Evolutionary conservation across 2,888 invertebrate species (phyloP), one percentile per base, ranked within the genome.

Genomic region (Fragum sueziense): DNA sequence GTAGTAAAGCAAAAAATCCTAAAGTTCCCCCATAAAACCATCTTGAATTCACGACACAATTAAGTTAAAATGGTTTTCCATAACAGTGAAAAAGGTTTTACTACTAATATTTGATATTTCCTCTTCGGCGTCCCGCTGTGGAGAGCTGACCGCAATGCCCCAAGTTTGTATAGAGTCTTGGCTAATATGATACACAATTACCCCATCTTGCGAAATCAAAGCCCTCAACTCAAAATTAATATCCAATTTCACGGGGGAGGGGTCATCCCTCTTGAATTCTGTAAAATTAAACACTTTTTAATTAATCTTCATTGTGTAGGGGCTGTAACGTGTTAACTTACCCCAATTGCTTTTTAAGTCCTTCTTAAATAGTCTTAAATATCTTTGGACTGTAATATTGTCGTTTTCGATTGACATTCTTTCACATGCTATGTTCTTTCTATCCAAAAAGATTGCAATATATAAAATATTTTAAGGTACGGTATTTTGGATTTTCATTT

Each of bases 161-260:
- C 34, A 11, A 41, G n/a, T 65, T 41, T 65, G 65, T 14, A 65
- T 41, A 27, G 65, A 33, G 33, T 31, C 25, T 29, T 61, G 33
- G 65, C 65, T 65, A 65, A 65, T 79, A 70, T 72, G 69, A 68
- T 31, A 61, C 68, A 52, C 57, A 62, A 67, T 79, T 75, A 79
- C 69, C 61, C 33, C 75, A 69, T 62, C 62, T 69, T 76, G 75
- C 37, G 70, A 69, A 69, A 68, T 59, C 68, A 31, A 72, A 33
- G 68, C 11, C n/a, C 33, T 54, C 65, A 34, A 52, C 59, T 70
- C 61, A 62, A 75, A 72, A 79, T 79, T 79, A 79, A 79, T 79
- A 79, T 71, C 79, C 73, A 79, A 76, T 79, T 75, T 73, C 75
- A 41, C 61, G 75, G 72, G 62, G 70, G 75, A 62, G 74, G 65